Conservation (phyloP, 1,140 invertebrate genomes). For the Coboldia fuscipes region DNA sequence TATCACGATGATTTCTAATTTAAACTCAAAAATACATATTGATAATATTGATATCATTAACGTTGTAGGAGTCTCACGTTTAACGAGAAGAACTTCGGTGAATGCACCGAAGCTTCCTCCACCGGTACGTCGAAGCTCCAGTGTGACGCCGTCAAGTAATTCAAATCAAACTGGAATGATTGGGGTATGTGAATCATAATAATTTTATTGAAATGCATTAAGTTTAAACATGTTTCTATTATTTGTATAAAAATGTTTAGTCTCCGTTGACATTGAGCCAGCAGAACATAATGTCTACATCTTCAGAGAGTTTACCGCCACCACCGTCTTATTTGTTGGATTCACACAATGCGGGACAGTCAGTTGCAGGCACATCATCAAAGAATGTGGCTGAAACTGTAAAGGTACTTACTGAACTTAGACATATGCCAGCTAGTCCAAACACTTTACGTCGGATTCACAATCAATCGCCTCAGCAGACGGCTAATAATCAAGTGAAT, state of each 20-base stretch:
- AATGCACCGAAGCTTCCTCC: slow-evolving; percentile 55
- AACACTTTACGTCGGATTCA: slow-evolving; percentile 34
- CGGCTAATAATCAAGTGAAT: no score
- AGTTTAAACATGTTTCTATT: neutral
- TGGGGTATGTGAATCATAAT: neutral
- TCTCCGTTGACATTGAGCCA: slow-evolving; percentile 4
- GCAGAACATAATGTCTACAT: slow-evolving; percentile 9
- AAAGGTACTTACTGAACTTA: slow-evolving; percentile 59
- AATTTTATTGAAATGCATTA: neutral
- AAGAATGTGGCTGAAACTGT: slow-evolving; percentile 69
- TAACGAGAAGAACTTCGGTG: slow-evolving; percentile 26
- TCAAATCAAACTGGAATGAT: slow-evolving; percentile 1
- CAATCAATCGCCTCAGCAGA: no score
- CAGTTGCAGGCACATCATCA: slow-evolving; percentile 14
- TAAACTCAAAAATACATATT: no score
- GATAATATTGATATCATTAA: neutral
- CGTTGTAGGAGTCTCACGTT: slow-evolving; percentile 13
- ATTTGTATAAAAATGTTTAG: neutral
- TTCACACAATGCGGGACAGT: no score
- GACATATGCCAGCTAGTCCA: slow-evolving; percentile 69
- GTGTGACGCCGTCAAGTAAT: slow-evolving; percentile 38
- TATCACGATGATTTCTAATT: no score
- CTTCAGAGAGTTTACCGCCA: slow-evolving; percentile 50
- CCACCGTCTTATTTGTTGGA: slow-evolving; percentile 65
- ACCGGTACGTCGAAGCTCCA: slow-evolving; percentile 65